Conservation (phyloP, 2,797 vertebrate genomes). For the Sorex maritimensis region DNA sequence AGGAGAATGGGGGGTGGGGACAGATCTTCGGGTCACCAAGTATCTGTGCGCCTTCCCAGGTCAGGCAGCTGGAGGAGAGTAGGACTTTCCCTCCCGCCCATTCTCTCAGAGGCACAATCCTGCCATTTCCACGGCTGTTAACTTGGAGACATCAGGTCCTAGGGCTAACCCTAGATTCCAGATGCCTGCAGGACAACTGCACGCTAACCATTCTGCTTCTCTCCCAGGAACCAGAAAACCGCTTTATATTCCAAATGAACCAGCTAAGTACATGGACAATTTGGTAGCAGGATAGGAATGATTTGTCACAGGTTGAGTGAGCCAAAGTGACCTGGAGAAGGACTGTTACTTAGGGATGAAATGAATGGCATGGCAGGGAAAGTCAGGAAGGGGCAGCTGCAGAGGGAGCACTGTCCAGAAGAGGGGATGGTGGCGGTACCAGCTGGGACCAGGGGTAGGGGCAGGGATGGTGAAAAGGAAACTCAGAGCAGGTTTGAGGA, state of each 20-base stretch:
- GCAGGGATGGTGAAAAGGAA: background rate
- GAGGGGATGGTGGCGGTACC: background rate
- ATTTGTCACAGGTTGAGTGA: background rate
- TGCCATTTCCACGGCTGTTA: background rate
- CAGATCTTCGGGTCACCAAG: constrained; percentile 26
- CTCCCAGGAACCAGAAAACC: background rate
- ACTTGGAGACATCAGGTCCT: rapidly evolving
- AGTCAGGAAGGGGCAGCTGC: background rate
- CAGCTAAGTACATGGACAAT: background rate
- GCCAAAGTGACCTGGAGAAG: too few species aligned
- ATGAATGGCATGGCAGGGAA: too few species aligned
- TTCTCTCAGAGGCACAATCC: background rate
- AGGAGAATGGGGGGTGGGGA: rapidly evolving
- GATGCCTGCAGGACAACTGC: background rate
- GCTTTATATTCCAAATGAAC: background rate
- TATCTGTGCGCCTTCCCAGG: background rate
- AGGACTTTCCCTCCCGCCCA: background rate
- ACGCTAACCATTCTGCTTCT: background rate
- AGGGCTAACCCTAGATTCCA: background rate
- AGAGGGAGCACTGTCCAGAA: background rate
- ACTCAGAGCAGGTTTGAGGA: background rate
- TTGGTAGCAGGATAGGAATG: background rate
- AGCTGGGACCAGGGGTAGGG: background rate
- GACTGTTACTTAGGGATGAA: too few species aligned
- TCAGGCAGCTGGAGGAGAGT: background rate